Conservation (phyloP, 2,888 invertebrate genomes). For the Hyposoter dolosus region DNA sequence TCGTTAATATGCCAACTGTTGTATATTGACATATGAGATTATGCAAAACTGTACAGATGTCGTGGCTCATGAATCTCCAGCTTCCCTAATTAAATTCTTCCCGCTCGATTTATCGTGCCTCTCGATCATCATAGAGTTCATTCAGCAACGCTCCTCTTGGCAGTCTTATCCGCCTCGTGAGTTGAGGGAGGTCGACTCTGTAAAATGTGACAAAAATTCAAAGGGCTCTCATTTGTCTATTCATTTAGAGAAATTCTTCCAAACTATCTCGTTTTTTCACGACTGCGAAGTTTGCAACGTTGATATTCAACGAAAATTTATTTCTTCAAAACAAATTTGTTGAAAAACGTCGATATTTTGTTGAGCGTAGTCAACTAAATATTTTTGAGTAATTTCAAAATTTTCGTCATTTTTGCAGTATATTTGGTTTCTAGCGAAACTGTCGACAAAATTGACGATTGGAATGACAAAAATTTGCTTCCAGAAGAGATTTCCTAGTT, state of each 20-base stretch:
- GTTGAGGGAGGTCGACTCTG: constrained; percentile 17
- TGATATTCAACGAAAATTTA: too few species aligned
- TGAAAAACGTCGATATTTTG: too few species aligned
- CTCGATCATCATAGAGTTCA: constrained; percentile 55
- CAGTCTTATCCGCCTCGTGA: not conserved
- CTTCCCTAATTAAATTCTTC: constrained; percentile 51
- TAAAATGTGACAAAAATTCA: constrained; percentile 15
- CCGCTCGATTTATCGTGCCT: constrained; percentile 56
- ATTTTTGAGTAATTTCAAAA: too few species aligned
- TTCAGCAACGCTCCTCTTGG: constrained; percentile 23
- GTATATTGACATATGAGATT: constrained; percentile 49
- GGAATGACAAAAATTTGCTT: too few species aligned
- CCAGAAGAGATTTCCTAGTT: too few species aligned
- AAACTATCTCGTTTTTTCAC: not conserved
- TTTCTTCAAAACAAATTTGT: not conserved
- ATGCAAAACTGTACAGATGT: constrained; percentile 55
- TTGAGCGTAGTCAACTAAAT: too few species aligned
- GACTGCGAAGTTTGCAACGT: too few species aligned
- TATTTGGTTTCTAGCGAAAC: too few species aligned
- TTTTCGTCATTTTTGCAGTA: too few species aligned
- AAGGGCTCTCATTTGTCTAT: constrained; percentile 7
- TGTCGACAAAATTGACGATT: too few species aligned
- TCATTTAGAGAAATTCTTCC: not conserved
- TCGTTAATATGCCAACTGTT: constrained; percentile 43
- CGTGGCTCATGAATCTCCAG: constrained; percentile 47